Conservation (phyloP, 2,888 invertebrate species). For the Zygaena filipendulae region DNA sequence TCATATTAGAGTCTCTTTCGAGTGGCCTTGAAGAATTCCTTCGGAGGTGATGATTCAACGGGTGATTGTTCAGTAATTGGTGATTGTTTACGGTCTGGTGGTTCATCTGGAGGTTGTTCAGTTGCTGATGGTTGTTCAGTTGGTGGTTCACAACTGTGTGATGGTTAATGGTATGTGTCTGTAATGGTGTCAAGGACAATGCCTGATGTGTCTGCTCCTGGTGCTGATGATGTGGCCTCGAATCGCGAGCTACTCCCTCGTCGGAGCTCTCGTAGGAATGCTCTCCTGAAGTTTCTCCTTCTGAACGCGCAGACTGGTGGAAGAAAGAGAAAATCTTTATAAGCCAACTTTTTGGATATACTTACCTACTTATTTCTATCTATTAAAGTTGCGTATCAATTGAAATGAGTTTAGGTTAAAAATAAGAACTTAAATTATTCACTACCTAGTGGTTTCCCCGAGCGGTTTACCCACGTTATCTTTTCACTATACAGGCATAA, state of each 20-base stretch:
- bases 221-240: slow-evolving; percentile 21
- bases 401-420: too few relatives aligned
- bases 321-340: slow-evolving; percentile 11
- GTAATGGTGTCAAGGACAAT: slow-evolving; percentile 18
- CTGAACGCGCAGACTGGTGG: slow-evolving; percentile 53
- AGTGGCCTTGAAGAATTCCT: slow-evolving; percentile 49
- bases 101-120: slow-evolving; percentile 32
- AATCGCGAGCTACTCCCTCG: slow-evolving; percentile 57
- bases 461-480: too few relatives aligned
- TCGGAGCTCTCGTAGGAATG: slow-evolving; percentile 61
- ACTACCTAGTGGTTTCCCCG: too few relatives aligned
- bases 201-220: slow-evolving; percentile 25
- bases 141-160: too few relatives aligned
- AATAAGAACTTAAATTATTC: too few relatives aligned
- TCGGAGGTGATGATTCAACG: slow-evolving; percentile 38
- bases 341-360: too few relatives aligned
- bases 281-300: slow-evolving; percentile 57
- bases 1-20: slow-evolving; percentile 49
- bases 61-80: slow-evolving; percentile 27
- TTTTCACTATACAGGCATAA: too few relatives aligned
- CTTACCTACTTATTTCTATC: too few relatives aligned
- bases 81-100: slow-evolving; percentile 32
- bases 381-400: too few relatives aligned
- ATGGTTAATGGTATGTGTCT: too few relatives aligned
- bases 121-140: slow-evolving; percentile 22